These are phyloP conservation scores for Eremophila alpestris DNA, from an alignment of 2,797 vertebrate genomes.

Conservation along the genomic window DNA sequence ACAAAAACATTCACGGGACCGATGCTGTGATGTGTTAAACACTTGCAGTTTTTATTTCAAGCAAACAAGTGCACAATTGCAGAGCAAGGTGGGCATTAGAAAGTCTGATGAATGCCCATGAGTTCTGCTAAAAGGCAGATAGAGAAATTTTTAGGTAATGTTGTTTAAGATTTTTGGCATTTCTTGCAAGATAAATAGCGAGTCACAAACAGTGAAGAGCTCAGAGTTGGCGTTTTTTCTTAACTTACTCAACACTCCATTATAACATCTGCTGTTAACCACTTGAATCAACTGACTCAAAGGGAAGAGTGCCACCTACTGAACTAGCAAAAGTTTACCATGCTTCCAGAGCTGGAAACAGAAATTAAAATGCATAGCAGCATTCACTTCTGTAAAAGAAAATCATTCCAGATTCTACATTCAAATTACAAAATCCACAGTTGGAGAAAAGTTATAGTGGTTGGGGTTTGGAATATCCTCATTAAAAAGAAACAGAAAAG, in stretches of 20 bases:
- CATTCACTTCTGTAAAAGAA: not conserved
- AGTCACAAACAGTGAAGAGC: not conserved
- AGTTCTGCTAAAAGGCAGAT: not conserved
- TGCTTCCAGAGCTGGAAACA: not conserved
- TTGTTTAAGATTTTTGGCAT: not conserved
- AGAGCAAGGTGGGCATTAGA: not conserved
- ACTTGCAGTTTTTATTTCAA: not conserved
- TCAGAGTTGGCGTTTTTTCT: not conserved
- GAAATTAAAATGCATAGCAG: not conserved
- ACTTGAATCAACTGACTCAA: slow-evolving; percentile 24
- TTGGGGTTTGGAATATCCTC: not conserved
- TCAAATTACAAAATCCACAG: not conserved
- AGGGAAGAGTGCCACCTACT: slow-evolving; percentile 77
- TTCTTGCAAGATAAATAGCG: not conserved
- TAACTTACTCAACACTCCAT: not conserved
- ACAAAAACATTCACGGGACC: not conserved
- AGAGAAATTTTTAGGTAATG: not conserved
- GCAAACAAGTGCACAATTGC: not conserved
- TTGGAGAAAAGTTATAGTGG: not conserved
- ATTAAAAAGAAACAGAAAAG: not conserved
- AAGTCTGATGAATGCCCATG: not conserved
- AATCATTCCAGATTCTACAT: not conserved
- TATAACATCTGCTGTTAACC: not conserved
- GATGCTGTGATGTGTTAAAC: not conserved
- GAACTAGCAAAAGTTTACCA: slow-evolving; percentile 10